phyloP scores from a whole-genome alignment of 2,797 vertebrate species.

The Scolopax bukidnonensis region DNA sequence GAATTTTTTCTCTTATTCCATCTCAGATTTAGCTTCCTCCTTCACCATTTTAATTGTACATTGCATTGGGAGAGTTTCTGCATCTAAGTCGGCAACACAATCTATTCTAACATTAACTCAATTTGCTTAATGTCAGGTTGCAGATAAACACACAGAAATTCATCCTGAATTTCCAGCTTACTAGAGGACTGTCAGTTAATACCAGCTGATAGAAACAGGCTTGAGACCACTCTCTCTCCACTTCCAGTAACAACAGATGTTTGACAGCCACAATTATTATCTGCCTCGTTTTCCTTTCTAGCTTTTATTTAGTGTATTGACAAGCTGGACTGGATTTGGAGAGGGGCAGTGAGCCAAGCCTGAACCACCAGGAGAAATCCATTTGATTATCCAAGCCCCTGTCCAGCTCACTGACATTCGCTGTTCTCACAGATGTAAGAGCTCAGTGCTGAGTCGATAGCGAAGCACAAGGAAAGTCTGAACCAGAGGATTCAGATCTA shows the following conservation, averaged over 20 bases:
- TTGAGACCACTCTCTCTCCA: not conserved
- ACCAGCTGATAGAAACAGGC: not conserved
- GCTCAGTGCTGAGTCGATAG: not conserved
- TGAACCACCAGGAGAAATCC: not conserved
- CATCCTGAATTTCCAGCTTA: not conserved
- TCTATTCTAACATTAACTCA: not conserved
- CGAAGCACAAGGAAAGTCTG: not conserved
- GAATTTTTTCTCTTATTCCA: not conserved
- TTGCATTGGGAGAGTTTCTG: not conserved
- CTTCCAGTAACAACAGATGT: not conserved
- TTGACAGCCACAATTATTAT: not conserved
- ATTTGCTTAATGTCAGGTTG: not conserved
- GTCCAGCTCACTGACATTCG: rapidly evolving
- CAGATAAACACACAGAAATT: not conserved
- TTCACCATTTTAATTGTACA: not conserved
- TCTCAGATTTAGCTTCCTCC: not conserved
- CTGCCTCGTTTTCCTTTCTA: not conserved
- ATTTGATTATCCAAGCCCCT: not conserved
- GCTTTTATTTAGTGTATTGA: not conserved
- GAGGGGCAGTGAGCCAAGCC: not conserved
- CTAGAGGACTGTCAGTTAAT: not conserved
- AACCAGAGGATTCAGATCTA: not conserved
- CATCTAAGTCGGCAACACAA: not conserved
- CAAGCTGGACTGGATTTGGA: not conserved
- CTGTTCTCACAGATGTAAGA: not conserved